Percentiles rank a stretch among this genome's conserved stretches.
These are phyloP conservation scores for Tiliacea citrago DNA, from an alignment of 2,888 invertebrate genomes.

Conservation along the genomic window DNA sequence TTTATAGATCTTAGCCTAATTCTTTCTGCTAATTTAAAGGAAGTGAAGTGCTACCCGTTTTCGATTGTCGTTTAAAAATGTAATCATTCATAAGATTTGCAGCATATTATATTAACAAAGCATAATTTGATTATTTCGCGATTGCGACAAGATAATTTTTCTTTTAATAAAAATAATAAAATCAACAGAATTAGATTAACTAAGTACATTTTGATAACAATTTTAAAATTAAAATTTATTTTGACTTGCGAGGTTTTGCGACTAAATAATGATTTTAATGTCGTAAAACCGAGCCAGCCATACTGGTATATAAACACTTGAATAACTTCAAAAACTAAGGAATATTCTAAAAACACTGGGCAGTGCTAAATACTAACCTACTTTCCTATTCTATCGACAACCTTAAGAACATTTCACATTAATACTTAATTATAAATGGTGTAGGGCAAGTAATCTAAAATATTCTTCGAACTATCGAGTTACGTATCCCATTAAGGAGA, in stretches of 20 bases:
- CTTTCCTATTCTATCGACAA: constrained; percentile 63
- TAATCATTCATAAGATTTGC: constrained; percentile 78
- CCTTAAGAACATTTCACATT: constrained; percentile 39
- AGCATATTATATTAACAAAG: constrained; percentile 68
- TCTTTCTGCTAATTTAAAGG: constrained; percentile 61
- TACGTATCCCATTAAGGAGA: constrained; percentile 1
- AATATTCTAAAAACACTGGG: constrained; percentile 61
- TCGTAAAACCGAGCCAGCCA: constrained; percentile 28
- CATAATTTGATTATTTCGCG: constrained; percentile 54
- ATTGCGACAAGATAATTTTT: constrained; percentile 70
- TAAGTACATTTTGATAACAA: constrained; percentile 74
- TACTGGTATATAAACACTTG: constrained; percentile 35
- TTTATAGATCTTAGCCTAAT: constrained; percentile 18
- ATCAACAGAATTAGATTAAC: constrained; percentile 78
- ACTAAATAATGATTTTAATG: not conserved
- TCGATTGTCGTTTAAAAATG: constrained; percentile 49
- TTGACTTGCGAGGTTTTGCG: constrained; percentile 31
- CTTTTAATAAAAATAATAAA: constrained; percentile 70
- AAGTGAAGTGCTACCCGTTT: constrained; percentile 76
- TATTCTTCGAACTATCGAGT: constrained; percentile 14
- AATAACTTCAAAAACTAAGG: constrained; percentile 47
- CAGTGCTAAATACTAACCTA: constrained; percentile 55
- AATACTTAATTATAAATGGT: constrained; percentile 20
- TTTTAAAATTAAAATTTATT: constrained; percentile 50
- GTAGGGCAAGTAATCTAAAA: constrained; percentile 29